Conservation (phyloP, 2,888 invertebrate genomes). For the Chymomyza caudatula region DNA sequence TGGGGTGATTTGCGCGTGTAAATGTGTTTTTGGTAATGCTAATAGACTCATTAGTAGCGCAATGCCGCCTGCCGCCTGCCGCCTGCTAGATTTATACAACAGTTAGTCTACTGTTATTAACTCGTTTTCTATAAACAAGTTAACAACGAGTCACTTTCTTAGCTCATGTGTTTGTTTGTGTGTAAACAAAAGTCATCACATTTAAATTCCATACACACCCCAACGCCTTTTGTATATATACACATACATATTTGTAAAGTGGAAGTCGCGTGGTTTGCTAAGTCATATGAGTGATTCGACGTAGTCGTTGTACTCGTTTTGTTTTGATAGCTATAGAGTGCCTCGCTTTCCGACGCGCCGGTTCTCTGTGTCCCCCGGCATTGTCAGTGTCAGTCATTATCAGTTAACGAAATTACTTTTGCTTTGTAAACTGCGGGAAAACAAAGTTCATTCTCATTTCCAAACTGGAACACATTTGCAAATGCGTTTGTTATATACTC, state of each 20-base stretch:
- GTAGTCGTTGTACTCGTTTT: conserved; percentile 7
- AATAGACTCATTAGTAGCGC: background rate
- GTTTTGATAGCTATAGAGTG: background rate
- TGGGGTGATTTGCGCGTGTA: background rate
- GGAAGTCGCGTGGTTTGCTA: conserved; percentile 64
- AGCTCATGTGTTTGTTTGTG: conserved; percentile 22
- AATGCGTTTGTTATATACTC: background rate
- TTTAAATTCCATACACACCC: conserved; percentile 52
- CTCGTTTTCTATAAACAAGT: background rate
- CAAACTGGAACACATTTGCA: background rate
- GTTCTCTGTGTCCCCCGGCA: conserved; percentile 22
- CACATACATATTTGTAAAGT: conserved; percentile 48
- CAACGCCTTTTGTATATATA: conserved; percentile 36
- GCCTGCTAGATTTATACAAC: background rate
- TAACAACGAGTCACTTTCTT: conserved; percentile 18
- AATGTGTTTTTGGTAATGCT: background rate
- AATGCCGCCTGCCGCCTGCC: background rate
- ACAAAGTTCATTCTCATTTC: background rate
- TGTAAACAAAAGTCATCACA: conserved; percentile 51
- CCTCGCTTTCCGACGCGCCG: conserved; percentile 13
- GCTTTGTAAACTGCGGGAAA: background rate
- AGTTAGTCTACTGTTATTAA: background rate
- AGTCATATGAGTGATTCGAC: conserved; percentile 60
- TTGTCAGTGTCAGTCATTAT: conserved; percentile 48
- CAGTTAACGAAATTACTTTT: conserved; percentile 36